Base-by-base conservation (phyloP, 2,113 vertebrate genomes). In the Mobula birostris region DNA sequence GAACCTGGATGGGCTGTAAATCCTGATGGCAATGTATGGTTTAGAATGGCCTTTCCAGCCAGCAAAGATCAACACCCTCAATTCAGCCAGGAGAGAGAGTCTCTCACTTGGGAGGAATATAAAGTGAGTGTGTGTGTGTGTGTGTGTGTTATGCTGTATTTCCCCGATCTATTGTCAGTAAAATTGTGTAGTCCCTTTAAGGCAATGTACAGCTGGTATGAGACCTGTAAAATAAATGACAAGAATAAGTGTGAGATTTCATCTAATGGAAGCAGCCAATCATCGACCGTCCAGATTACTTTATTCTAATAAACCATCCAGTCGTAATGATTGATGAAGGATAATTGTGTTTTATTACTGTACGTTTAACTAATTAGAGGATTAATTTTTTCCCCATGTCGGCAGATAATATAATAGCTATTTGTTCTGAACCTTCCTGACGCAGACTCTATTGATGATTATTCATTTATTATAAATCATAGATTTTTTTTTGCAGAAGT, bases 391-490 rank as follows among this genome's bases (percentile, higher is more conserved):
- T 4, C 48, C 61, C 85, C 85, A 32, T 66, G 85, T 66, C 85
- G 32, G 85, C 29, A 90, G 85, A 68, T 90, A 90, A 90, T 90
- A 19, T 90, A 90, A 90, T 29, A 19, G 85, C 85, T 90, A 90
- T 90, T 90, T 90, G 85, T 90, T 90, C 85, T 90, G 85, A 90
- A 90, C 58, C 15, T 90, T 66, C 66, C 61, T 90, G 85, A n/a
- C 14, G 85, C 29, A 17, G 27, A 32, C n/a, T 32, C 61, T 90
- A 90, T 90, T 63, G 85, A 90, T 68, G 85, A 90, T 90, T 90
- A 66, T 90, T 90, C 85, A 90, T 90, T 90, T 90, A 90, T 90
- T 90, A 90, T 90, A 90, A 90, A 90, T 66, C 85, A 90, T 90
- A 90, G 85, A 61, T 87, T 87, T 56, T 36, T 36, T 48, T 48